Evolutionary conservation across 2,888 invertebrate species (phyloP), one percentile per base, ranked within the genome.

Genomic region (Bedellia somnulentella): DNA sequence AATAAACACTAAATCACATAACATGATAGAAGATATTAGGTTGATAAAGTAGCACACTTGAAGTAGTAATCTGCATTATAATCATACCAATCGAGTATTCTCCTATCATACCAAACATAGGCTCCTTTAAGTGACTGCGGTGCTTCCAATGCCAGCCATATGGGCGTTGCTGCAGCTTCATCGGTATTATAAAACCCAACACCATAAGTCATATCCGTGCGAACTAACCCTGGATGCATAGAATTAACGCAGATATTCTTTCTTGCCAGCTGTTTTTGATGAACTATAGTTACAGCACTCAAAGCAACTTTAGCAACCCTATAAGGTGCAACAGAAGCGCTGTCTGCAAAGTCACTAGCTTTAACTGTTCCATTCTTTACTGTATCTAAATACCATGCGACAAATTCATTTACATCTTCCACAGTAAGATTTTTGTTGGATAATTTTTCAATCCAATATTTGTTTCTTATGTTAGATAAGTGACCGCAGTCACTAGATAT

Each of bases 161-260:
- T 35, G 0, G 81, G 78, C 1, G 80, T 78, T 34, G 62, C 60
- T 1, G 84, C 82, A 5, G 80, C 79, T 45, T 76, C 57, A 13
- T 82, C 83, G 5, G 71, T 49, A 2, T 68, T 78, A 24, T 76
- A 58, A 28, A 64, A 55, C 0, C 85, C 89, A 38, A 71, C 75
- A 14, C 81, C 79, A 21, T 64, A 68, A 0, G 82, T 81, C 88
- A 91, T 86, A 43, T 89, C 87, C 0, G 90, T 91, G 36, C 79
- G 79, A 0, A 90, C 88, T 40, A 85, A 80, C 0, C 90, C 90
- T 4, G 89, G 89, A 51, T 85, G 83, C 45, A 85, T 79, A 6
- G 81, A 66, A 52, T 87, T 88, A 1, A 70, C 52, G 0, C 41
- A 42, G 18, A 88, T 78, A 34, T 84, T 80, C 32, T 79, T 75